phyloP scores from a whole-genome alignment of 2,113 vertebrate genomes.

The Epinephelus cyanopodus region DNA sequence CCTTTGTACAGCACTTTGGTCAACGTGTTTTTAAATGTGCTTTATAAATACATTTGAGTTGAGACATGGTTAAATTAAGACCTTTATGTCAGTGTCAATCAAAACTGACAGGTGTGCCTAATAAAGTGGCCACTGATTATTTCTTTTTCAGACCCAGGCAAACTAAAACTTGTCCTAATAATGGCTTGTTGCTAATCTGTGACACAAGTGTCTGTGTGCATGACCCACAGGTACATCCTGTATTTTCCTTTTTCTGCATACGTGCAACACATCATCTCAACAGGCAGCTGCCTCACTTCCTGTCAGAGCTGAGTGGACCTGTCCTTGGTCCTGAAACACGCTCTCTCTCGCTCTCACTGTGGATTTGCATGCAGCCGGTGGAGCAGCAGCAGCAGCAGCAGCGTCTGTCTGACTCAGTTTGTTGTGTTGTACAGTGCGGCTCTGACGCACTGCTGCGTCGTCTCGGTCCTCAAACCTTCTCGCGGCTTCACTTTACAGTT shows the following conservation, averaged over 20 bases:
- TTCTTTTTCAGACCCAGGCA: too few species aligned
- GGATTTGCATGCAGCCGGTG: slow-evolving; percentile 9
- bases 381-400: background rate
- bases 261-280: background rate
- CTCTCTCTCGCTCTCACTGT: slow-evolving; percentile 4
- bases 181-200: background rate
- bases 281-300: background rate
- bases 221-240: background rate
- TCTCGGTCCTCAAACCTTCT: background rate
- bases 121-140: too few species aligned
- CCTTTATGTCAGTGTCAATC: too few species aligned
- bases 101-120: too few species aligned
- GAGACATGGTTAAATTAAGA: too few species aligned
- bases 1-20: too few species aligned
- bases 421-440: background rate
- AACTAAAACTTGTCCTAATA: background rate
- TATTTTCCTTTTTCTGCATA: background rate
- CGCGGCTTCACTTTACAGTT: background rate
- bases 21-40: too few species aligned
- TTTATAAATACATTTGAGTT: too few species aligned
- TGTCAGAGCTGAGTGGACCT: slow-evolving; percentile 39
- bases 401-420: slow-evolving; percentile 4
- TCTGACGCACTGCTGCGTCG: slow-evolving; percentile 12
- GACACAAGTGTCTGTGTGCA: background rate
- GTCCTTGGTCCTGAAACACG: slow-evolving; percentile 53